Base-by-base conservation (phyloP, 2,888 invertebrate genomes). In the Dasypogon diadema region DNA sequence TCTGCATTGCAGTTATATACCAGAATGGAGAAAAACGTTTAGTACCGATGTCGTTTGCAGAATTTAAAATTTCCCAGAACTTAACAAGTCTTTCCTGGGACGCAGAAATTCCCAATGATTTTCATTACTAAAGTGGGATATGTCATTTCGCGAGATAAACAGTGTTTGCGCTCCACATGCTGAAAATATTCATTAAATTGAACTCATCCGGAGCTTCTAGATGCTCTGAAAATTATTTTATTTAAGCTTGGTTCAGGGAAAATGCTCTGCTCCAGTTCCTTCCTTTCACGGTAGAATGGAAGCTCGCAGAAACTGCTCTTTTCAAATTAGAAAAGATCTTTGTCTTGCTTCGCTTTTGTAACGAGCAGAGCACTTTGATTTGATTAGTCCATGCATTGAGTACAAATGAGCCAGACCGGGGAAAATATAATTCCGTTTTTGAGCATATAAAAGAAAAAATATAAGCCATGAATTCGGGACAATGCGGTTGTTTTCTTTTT, bases 161-260 rank as follows among this genome's bases (percentile, higher is more conserved):
- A 8, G 4, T 30, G 10, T 30, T 10, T 37, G 24, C 22, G 12
- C 42, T 30, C 12, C 34, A 18, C 37, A 60, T 22, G 42, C 21
- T 21, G 51, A 51, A 68, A 51, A 51, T 46, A 30, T 51, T 68
- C 68, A 68, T 51, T 68, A 68, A 68, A 68, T 68, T 68, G 24
- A 48, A 26, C 68, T 68, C 51, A 48, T 68, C 37, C 68, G 68
- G 68, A 24, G 26, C 48, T 46, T 22, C 65, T 18, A 16, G 14
- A 30, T 21, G n/a, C 1, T 18, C 24, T 5, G 12, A 14, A 24
- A 68, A 30, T 5, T 68, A 14, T 18, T 51, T 48, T 26, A 12
- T 26, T n/a, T 16, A 51, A 51, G 68, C 16, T 42, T 18, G 10
- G 22, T 16, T 37, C 42, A 37, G n/a, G 42, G 37, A 37, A 42